Conservation (phyloP, 1,140 invertebrate species). For the Oncopeltus fasciatus region DNA sequence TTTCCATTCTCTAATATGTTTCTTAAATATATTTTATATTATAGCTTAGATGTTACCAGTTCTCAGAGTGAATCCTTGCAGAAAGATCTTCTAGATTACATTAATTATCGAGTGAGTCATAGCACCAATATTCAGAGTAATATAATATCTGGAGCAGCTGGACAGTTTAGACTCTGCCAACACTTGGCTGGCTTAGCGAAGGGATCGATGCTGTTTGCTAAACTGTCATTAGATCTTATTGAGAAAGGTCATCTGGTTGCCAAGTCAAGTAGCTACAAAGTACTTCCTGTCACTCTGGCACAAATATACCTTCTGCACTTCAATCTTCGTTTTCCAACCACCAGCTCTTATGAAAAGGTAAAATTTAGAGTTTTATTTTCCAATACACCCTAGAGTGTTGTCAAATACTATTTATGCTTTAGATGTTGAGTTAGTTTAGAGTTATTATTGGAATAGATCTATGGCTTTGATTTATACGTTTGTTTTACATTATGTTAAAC, state of each 20-base stretch:
- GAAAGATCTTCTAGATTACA: conserved; percentile 75
- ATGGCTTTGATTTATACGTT: too few species aligned
- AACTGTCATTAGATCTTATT: conserved; percentile 83
- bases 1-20: too few species aligned
- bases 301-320: conserved; percentile 90
- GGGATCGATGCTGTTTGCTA: conserved; percentile 83
- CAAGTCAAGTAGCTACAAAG: conserved; percentile 85
- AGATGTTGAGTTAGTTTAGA: too few species aligned
- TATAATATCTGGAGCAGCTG: conserved; percentile 47
- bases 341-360: conserved; percentile 77
- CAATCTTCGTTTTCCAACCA: conserved; percentile 81
- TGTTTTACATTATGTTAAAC: too few species aligned
- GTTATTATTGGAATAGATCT: too few species aligned
- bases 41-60: conserved; percentile 43
- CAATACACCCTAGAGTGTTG: too few species aligned
- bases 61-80: conserved; percentile 51
- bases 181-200: conserved; percentile 68
- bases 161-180: conserved; percentile 50
- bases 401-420: too few species aligned
- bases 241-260: conserved; percentile 84
- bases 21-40: conserved; percentile 8
- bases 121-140: conserved; percentile 70
- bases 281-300: conserved; percentile 75
- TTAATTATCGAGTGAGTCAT: conserved; percentile 62
- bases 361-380: too few species aligned